phyloP scores from a whole-genome alignment of 2,113 vertebrate species.

The Jacana jacana region DNA sequence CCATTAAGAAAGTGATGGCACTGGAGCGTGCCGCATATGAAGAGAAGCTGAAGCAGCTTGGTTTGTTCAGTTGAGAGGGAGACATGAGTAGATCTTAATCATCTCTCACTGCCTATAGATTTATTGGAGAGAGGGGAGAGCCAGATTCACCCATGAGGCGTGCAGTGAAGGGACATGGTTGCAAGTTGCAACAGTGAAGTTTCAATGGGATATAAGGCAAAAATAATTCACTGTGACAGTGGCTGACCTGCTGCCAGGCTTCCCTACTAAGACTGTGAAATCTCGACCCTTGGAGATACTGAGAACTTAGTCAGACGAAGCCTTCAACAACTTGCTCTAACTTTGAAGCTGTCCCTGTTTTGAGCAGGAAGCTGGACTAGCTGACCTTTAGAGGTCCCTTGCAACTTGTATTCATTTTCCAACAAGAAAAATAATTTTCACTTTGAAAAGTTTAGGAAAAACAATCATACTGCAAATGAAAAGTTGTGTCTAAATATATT shows the following conservation, averaged over 20 bases:
- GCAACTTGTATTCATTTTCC: background rate
- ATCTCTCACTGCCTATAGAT: rapidly evolving
- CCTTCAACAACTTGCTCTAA: background rate
- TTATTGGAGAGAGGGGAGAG: background rate
- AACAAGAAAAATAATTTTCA: background rate
- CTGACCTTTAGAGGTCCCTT: background rate
- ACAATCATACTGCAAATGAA: background rate
- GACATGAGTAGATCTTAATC: background rate
- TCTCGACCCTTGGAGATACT: background rate
- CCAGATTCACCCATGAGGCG: background rate
- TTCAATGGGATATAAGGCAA: background rate
- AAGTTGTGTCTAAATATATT: background rate
- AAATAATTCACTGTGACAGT: background rate
- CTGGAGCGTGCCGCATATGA: background rate
- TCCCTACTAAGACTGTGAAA: background rate
- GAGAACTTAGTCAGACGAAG: background rate
- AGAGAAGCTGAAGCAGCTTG: background rate
- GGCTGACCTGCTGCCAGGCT: background rate
- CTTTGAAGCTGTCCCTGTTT: background rate
- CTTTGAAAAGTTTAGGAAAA: background rate
- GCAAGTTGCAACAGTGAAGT: background rate
- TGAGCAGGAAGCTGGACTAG: background rate
- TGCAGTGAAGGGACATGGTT: background rate
- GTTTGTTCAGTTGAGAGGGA: background rate
- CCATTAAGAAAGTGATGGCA: background rate